Conservation (phyloP, 2,113 vertebrate genomes). For the Pelobates fuscus region DNA sequence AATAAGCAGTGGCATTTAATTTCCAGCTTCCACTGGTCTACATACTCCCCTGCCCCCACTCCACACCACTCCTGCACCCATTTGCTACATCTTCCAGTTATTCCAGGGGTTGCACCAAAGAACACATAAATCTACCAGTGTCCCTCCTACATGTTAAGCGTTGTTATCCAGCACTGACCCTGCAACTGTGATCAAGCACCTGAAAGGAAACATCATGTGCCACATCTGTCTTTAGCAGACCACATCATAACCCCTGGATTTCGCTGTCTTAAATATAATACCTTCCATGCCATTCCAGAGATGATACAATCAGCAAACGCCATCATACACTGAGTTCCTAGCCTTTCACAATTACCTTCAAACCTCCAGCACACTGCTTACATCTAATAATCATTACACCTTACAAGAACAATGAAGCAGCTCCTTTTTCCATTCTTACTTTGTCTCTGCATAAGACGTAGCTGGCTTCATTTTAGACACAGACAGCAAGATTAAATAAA, state of each 20-base stretch:
- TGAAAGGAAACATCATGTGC: not conserved
- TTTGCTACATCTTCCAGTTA: too few relatives aligned
- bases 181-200: too few relatives aligned
- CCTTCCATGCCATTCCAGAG: not conserved
- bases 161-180: not conserved
- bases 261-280: slow-evolving; percentile 30
- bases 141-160: not conserved
- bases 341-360: not conserved
- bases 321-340: not conserved
- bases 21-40: too few relatives aligned
- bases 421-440: not conserved
- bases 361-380: not conserved
- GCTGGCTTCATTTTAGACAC: not conserved
- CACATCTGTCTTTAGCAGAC: not conserved
- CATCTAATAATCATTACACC: not conserved
- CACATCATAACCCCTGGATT: slow-evolving; percentile 23
- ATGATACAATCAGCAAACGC: not conserved
- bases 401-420: not conserved
- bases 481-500: not conserved
- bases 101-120: too few relatives aligned
- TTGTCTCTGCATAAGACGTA: not conserved
- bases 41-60: too few relatives aligned
- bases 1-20: too few relatives aligned
- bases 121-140: not conserved
- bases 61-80: too few relatives aligned